These are phyloP conservation scores for Mechanitis messenoides DNA, from an alignment of 2,888 invertebrate species.

Conservation along the genomic window DNA sequence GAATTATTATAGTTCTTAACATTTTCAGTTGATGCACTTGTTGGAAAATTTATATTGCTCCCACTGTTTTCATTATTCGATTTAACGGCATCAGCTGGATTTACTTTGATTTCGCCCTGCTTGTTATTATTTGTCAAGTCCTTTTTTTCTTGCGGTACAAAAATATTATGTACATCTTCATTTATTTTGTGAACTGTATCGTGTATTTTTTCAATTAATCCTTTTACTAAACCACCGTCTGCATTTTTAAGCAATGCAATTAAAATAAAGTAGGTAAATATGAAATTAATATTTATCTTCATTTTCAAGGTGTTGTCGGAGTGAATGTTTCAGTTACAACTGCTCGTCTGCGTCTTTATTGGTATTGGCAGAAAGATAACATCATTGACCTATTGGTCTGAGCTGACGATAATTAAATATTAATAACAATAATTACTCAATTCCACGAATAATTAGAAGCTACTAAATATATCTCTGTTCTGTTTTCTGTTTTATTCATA, in stretches of 20 bases:
- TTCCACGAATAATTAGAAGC: not conserved
- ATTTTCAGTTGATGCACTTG: conserved; percentile 1
- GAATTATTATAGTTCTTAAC: not conserved
- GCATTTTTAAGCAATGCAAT: conserved; percentile 17
- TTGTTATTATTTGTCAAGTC: not conserved
- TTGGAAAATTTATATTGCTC: not conserved
- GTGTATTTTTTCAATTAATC: conserved; percentile 40
- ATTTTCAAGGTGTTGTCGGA: conserved; percentile 17
- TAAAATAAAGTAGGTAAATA: conserved; percentile 12
- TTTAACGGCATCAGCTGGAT: conserved; percentile 3
- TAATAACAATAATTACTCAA: conserved; percentile 1
- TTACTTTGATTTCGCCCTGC: not conserved
- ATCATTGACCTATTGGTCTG: conserved; percentile 17
- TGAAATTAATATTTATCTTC: conserved; percentile 14
- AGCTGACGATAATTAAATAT: not conserved
- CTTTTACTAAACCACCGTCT: conserved; percentile 37
- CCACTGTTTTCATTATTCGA: not conserved
- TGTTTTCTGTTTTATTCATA: too few relatives aligned
- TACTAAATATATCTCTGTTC: too few relatives aligned
- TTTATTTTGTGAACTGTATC: conserved; percentile 35
- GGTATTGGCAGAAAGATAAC: conserved; percentile 15
- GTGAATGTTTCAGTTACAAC: conserved; percentile 12
- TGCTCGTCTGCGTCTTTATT: conserved; percentile 8
- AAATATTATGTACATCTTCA: conserved; percentile 36
- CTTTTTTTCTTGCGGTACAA: conserved; percentile 31